A percentile compares a stretch with the other conserved stretches of the same genome.
phyloP scores from a whole-genome alignment of 2,888 invertebrate genomes.

The Dicyrtoma fusca region DNA sequence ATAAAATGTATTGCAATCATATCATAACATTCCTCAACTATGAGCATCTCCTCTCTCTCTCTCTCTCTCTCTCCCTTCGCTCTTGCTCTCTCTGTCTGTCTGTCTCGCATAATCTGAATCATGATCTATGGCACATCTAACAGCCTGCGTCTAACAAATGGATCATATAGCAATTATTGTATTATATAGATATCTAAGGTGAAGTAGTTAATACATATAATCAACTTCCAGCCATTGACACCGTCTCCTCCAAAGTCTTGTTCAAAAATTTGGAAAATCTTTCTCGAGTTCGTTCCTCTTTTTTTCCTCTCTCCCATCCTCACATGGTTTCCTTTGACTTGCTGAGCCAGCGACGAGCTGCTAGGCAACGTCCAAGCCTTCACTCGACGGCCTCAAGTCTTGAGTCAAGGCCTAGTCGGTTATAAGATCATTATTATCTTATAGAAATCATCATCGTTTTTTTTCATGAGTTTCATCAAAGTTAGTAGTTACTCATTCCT shows the following conservation, averaged over 20 bases:
- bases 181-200: not conserved
- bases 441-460: not conserved
- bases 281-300: constrained; percentile 26
- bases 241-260: not conserved
- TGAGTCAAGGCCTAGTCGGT: constrained; percentile 25
- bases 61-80: too few relatives aligned
- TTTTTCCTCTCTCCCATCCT: not conserved
- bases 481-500: not conserved
- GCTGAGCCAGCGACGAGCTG: too few relatives aligned
- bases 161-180: not conserved
- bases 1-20: constrained; percentile 18
- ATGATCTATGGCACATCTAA: constrained; percentile 20
- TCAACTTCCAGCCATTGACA: constrained; percentile 19
- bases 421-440: constrained; percentile 18
- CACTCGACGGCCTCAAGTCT: constrained; percentile 32
- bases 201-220: not conserved
- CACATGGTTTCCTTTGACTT: not conserved
- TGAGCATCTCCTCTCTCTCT: not conserved
- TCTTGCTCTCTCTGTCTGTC: too few relatives aligned
- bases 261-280: constrained; percentile 34
- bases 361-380: not conserved
- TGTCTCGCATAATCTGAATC: constrained; percentile 2
- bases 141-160: not conserved
- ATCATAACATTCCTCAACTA: constrained; percentile 8
- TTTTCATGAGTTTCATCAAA: constrained; percentile 1